Conservation (phyloP, 1,140 invertebrate species). For the Armadillidium nasatum region DNA sequence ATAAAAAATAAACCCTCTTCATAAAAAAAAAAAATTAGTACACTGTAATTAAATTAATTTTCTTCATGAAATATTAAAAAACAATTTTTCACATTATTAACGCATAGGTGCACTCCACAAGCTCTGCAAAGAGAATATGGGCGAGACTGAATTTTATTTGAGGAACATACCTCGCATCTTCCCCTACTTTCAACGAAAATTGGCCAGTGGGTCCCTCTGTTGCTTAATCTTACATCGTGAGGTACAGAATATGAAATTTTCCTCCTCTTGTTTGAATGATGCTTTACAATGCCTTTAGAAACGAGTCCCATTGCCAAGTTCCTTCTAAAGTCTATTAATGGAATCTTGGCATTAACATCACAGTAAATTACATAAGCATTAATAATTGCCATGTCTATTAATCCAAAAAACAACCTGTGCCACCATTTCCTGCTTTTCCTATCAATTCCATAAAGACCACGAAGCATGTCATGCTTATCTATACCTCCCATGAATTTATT, state of each 20-base stretch:
- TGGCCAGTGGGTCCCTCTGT: constrained; percentile 48
- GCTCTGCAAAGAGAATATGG: background rate
- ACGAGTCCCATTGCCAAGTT: no score
- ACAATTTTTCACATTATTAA: constrained; percentile 3
- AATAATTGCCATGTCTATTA: constrained; percentile 45
- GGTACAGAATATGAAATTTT: constrained; percentile 10
- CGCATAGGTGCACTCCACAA: constrained; percentile 8
- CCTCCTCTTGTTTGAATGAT: constrained; percentile 13
- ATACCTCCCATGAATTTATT: constrained; percentile 48
- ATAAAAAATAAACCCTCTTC: no score
- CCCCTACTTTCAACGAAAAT: constrained; percentile 46
- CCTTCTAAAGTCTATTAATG: no score
- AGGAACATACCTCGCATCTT: constrained; percentile 48
- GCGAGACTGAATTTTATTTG: constrained; percentile 6
- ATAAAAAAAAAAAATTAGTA: no score
- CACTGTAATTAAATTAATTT: no score
- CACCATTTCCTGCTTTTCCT: constrained; percentile 49
- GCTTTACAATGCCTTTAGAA: no score
- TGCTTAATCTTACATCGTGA: constrained; percentile 46
- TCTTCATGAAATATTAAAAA: constrained; percentile 13
- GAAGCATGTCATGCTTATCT: constrained; percentile 48
- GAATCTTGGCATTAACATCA: no score
- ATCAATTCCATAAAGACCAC: constrained; percentile 46
- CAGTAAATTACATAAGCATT: constrained; percentile 45
- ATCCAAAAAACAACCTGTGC: constrained; percentile 48